These are phyloP conservation scores for Gouania willdenowi DNA, from an alignment of 2,797 vertebrate species.

Conservation along the genomic window DNA sequence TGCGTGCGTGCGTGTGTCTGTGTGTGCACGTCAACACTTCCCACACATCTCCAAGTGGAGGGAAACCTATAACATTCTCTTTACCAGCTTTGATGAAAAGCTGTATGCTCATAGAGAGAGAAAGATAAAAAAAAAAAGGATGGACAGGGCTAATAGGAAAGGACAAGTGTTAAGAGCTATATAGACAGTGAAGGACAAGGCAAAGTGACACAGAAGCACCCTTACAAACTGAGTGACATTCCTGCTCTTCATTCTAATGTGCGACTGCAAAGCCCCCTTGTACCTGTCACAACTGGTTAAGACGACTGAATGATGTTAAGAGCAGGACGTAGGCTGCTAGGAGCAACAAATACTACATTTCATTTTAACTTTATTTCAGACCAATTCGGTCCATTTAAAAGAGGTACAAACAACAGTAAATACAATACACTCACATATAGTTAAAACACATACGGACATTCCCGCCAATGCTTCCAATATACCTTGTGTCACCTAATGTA, in stretches of 20 bases:
- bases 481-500: too few relatives aligned
- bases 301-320: slow-evolving; percentile 16
- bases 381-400: too few relatives aligned
- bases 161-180: slow-evolving; percentile 44
- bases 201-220: slow-evolving; percentile 32
- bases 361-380: too few relatives aligned
- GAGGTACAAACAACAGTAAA: too few relatives aligned
- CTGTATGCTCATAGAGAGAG: slow-evolving; percentile 39
- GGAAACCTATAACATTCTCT: slow-evolving; percentile 12
- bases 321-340: not conserved
- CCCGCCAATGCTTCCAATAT: too few relatives aligned
- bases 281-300: slow-evolving; percentile 33
- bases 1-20: slow-evolving; percentile 1
- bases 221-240: slow-evolving; percentile 29
- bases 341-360: too few relatives aligned
- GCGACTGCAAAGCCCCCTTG: slow-evolving; percentile 36
- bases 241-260: slow-evolving; percentile 16
- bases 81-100: slow-evolving; percentile 22
- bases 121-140: slow-evolving; percentile 26
- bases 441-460: too few relatives aligned
- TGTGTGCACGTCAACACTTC: slow-evolving; percentile 19
- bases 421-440: too few relatives aligned
- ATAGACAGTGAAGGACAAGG: slow-evolving; percentile 47
- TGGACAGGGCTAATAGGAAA: slow-evolving; percentile 28
- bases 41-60: slow-evolving; percentile 27